phyloP scores from a whole-genome alignment of 1,140 invertebrate genomes.

The Diabrotica virgifera region DNA sequence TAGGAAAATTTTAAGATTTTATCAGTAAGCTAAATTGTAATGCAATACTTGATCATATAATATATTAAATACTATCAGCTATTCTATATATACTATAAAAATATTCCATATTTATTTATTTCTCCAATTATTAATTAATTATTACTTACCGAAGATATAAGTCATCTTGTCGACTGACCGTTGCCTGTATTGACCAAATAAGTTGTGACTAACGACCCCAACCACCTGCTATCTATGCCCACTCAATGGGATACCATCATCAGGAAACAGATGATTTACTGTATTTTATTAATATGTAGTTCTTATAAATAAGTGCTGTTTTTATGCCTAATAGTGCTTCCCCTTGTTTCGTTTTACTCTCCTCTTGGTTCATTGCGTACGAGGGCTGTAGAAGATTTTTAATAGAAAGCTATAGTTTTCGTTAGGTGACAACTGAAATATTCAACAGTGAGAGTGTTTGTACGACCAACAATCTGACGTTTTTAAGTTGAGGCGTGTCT shows the following conservation, averaged over 20 bases:
- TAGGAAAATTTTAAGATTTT: too few relatives aligned
- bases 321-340: background rate
- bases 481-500: too few relatives aligned
- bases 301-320: slow-evolving; percentile 21
- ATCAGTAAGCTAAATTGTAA: too few relatives aligned
- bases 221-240: slow-evolving; percentile 21
- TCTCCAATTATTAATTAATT: background rate
- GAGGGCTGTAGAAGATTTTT: too few relatives aligned
- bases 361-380: too few relatives aligned
- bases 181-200: slow-evolving; percentile 24
- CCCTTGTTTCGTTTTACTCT: background rate
- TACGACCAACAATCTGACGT: too few relatives aligned
- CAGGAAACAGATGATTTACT: slow-evolving; percentile 31
- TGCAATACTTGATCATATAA: too few relatives aligned
- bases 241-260: slow-evolving; percentile 22
- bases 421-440: too few relatives aligned
- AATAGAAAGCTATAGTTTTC: too few relatives aligned
- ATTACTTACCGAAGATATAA: slow-evolving; percentile 9
- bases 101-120: background rate
- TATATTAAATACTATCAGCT: too few relatives aligned
- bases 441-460: too few relatives aligned
- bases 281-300: slow-evolving; percentile 28
- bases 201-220: slow-evolving; percentile 19
- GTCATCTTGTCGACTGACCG: slow-evolving; percentile 25
- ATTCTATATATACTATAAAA: too few relatives aligned